Percentiles rank a stretch among this genome's conserved stretches.
phyloP scores from a whole-genome alignment of 2,888 invertebrate species.

The Gibbula magus region DNA sequence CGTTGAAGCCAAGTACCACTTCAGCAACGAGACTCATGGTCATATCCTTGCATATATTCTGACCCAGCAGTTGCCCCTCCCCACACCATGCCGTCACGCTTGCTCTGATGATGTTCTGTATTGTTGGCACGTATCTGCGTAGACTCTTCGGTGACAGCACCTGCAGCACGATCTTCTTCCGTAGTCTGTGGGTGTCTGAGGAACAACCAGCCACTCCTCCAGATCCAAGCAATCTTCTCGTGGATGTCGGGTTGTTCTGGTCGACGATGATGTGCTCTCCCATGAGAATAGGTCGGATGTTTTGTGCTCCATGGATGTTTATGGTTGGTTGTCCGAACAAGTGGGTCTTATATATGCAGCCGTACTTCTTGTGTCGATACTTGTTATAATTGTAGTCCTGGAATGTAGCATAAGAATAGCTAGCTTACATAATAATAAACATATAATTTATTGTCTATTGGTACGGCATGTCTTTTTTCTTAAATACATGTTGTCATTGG shows the following conservation, averaged over 20 bases:
- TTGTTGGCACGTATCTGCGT: background rate
- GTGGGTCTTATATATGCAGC: constrained; percentile 69
- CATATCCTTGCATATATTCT: background rate
- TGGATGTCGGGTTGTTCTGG: constrained; percentile 9
- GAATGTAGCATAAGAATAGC: background rate
- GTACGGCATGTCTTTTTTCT: too few relatives aligned
- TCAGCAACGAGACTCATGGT: background rate
- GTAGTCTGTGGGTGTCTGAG: background rate
- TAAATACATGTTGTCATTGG: too few relatives aligned
- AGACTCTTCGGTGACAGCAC: background rate
- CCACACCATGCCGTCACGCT: constrained; percentile 1
- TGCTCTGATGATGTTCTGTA: background rate
- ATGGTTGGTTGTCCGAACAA: constrained; percentile 66
- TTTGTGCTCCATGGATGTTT: constrained; percentile 62
- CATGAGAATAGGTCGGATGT: constrained; percentile 59
- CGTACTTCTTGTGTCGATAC: constrained; percentile 49
- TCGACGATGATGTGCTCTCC: constrained; percentile 61
- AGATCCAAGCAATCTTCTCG: background rate
- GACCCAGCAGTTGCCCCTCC: background rate
- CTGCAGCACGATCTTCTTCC: background rate
- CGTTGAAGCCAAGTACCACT: background rate
- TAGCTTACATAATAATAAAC: too few relatives aligned
- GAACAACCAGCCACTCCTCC: background rate
- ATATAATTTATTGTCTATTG: too few relatives aligned
- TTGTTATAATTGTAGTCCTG: constrained; percentile 52